A percentile compares a stretch with the other conserved stretches of the same genome.
Conservation (phyloP, 2,888 invertebrate species). For the Strigamia transsilvanica region DNA sequence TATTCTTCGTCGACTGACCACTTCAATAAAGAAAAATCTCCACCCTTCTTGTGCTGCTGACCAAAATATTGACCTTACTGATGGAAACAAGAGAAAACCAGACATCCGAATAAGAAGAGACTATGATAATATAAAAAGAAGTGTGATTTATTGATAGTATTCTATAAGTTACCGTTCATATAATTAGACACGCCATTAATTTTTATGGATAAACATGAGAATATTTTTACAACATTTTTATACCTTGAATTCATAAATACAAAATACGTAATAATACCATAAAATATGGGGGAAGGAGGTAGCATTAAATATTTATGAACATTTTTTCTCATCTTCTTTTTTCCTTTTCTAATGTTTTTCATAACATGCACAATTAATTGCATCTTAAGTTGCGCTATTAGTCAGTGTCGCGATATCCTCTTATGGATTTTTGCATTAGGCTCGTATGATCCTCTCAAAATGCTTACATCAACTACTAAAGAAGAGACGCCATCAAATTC, state of each 20-base stretch:
- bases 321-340: not conserved
- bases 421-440: constrained; percentile 13
- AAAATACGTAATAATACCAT: not conserved
- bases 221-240: constrained; percentile 12
- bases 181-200: constrained; percentile 41
- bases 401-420: constrained; percentile 41
- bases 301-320: not conserved
- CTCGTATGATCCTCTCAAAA: constrained; percentile 24
- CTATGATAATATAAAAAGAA: not conserved
- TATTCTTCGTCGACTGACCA: constrained; percentile 33
- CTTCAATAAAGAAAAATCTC: constrained; percentile 49
- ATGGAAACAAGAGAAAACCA: constrained; percentile 38
- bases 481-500: constrained; percentile 39
- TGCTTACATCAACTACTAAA: constrained; percentile 31
- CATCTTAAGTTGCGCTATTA: constrained; percentile 37
- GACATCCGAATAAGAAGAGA: constrained; percentile 20
- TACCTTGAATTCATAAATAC: constrained; percentile 18
- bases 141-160: constrained; percentile 3
- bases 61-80: constrained; percentile 45
- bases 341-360: not conserved
- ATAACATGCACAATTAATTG: constrained; percentile 32
- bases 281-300: not conserved
- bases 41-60: constrained; percentile 43
- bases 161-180: not conserved
- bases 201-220: constrained; percentile 19